phyloP scores from a whole-genome alignment of 2,888 invertebrate species.

The Heteromurus nitidus region DNA sequence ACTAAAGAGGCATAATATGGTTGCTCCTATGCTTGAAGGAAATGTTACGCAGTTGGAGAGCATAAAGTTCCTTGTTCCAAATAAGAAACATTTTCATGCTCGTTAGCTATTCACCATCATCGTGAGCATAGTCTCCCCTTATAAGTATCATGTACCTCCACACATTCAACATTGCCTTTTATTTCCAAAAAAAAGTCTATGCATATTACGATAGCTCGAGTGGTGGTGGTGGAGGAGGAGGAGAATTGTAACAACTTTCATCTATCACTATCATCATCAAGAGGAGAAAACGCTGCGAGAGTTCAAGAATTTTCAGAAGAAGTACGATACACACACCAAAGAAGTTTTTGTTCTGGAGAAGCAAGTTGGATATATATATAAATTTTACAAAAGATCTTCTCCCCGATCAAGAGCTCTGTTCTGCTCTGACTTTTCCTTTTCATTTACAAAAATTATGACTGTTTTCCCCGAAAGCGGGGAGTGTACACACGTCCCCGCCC shows the following conservation, averaged over 20 bases:
- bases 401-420: constrained; percentile 1
- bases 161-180: too few relatives aligned
- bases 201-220: too few relatives aligned
- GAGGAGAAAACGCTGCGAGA: constrained; percentile 2
- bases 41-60: neutral
- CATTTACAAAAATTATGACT: constrained; percentile 63
- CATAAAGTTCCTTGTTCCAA: neutral
- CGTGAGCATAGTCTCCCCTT: neutral
- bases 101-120: constrained; percentile 10
- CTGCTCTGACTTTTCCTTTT: constrained; percentile 57
- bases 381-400: constrained; percentile 22
- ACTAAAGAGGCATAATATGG: neutral
- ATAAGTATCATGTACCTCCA: too few relatives aligned
- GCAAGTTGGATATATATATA: constrained; percentile 33
- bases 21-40: neutral
- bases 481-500: neutral
- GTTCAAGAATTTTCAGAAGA: neutral
- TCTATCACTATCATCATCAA: constrained; percentile 54
- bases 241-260: constrained; percentile 42
- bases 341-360: neutral
- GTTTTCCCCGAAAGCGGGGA: constrained; percentile 14
- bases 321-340: neutral
- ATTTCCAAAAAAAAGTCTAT: too few relatives aligned
- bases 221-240: neutral
- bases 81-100: constrained; percentile 5